Evolutionary conservation across 2,797 vertebrate species (phyloP).

Genomic region (Trematomus bernacchii): DNA sequence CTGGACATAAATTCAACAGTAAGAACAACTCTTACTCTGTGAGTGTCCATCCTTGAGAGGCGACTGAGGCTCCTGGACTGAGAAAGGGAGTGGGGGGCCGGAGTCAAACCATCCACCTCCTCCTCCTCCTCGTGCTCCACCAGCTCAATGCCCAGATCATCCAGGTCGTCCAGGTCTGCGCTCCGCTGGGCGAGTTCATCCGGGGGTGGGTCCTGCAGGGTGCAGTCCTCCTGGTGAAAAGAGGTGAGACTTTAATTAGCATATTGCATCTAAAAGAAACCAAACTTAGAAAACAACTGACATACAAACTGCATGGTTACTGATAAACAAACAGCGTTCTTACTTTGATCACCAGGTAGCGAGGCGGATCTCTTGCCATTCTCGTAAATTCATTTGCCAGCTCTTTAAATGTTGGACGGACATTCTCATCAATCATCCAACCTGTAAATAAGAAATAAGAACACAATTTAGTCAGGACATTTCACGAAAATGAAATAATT

Average conservation of each 20-base stretch:
- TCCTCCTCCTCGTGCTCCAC: constrained; percentile 78
- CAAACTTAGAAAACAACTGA: not conserved
- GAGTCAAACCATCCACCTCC: constrained; percentile 53
- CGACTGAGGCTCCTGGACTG: constrained; percentile 77
- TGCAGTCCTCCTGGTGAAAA: constrained; percentile 76
- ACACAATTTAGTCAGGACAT: not conserved
- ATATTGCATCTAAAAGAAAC: not conserved
- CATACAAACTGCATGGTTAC: not conserved
- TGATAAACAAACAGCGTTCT: constrained; percentile 42
- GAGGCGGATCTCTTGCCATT: constrained; percentile 95
- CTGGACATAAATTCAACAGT: not conserved
- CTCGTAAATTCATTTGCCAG: constrained; percentile 95
- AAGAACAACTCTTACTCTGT: constrained; percentile 69
- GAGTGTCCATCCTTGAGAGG: constrained; percentile 70
- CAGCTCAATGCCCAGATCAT: constrained; percentile 76
- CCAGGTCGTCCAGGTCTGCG: constrained; percentile 87
- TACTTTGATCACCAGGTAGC: constrained; percentile 96
- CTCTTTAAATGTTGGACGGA: constrained; percentile 97
- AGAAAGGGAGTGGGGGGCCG: constrained; percentile 72
- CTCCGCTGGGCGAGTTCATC: constrained; percentile 86
- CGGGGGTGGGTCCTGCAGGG: constrained; percentile 64
- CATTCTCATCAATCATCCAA: constrained; percentile 98
- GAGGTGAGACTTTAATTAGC: not conserved
- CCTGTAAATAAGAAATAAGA: constrained; percentile 76
- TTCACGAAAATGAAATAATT: not conserved